phyloP scores from a whole-genome alignment of 2,113 vertebrate genomes.

The Talpa occidentalis region DNA sequence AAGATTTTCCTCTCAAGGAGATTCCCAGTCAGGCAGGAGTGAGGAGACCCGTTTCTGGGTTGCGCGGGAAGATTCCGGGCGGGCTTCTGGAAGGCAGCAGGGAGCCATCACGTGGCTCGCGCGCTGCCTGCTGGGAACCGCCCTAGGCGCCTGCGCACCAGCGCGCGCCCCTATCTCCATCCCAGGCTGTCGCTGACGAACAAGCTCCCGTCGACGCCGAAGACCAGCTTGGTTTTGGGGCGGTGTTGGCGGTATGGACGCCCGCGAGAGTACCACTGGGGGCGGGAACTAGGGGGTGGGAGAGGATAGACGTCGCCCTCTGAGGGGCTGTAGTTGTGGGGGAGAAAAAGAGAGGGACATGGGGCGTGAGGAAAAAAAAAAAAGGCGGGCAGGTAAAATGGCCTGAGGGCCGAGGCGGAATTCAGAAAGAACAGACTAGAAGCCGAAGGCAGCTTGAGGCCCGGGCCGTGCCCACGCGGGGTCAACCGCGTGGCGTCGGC shows the following conservation, averaged over 20 bases:
- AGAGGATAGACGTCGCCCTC: accelerated
- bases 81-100: accelerated
- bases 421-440: not conserved
- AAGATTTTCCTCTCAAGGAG: accelerated
- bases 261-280: not conserved
- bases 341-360: accelerated
- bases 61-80: accelerated
- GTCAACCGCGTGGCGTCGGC: no score
- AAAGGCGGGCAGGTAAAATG: not conserved
- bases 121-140: not conserved
- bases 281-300: not conserved
- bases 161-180: accelerated
- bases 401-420: accelerated
- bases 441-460: not conserved
- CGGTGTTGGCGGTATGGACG: not conserved
- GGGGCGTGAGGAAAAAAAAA: not conserved
- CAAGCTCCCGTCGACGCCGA: accelerated
- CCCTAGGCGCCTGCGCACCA: not conserved
- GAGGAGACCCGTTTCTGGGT: accelerated
- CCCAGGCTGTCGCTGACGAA: not conserved
- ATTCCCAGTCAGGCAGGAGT: accelerated
- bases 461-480: no score
- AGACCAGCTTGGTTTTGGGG: no score
- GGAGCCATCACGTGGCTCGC: not conserved
- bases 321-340: not conserved